A percentile compares a stretch with the other conserved stretches of the same genome.
phyloP scores from a whole-genome alignment of 2,888 invertebrate genomes.

The Drosophila melanocephala region DNA sequence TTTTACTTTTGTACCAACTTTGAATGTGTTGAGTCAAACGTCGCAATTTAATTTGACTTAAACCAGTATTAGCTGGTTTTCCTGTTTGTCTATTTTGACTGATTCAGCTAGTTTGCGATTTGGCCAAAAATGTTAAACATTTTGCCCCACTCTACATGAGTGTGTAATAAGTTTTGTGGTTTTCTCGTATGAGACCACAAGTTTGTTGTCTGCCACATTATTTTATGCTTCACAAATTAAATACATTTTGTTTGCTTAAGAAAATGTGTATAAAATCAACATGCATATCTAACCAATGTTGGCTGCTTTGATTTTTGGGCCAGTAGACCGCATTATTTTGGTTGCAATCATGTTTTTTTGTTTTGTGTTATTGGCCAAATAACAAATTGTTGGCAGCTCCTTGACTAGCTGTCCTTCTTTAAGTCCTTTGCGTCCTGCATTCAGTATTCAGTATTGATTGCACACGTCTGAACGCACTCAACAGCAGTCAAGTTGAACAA shows the following conservation, averaged over 20 bases:
- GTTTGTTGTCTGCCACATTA: conserved; percentile 60
- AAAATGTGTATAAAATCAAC: conserved; percentile 32
- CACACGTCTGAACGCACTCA: conserved; percentile 37
- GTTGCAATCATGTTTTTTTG: conserved; percentile 38
- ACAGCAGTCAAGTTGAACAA: conserved; percentile 23
- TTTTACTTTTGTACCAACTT: conserved; percentile 15
- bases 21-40: conserved; percentile 51
- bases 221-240: conserved; percentile 67
- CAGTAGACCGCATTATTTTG: conserved; percentile 75
- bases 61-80: conserved; percentile 41
- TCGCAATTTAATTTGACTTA: conserved; percentile 62
- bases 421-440: conserved; percentile 6
- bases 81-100: conserved; percentile 8
- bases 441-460: conserved; percentile 28
- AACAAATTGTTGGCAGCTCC: conserved; percentile 12
- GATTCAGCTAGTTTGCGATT: conserved; percentile 14
- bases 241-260: conserved; percentile 56
- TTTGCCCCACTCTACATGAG: conserved; percentile 10
- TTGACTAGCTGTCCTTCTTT: neutral
- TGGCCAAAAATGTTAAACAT: conserved; percentile 16
- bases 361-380: conserved; percentile 3
- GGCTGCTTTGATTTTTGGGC: conserved; percentile 69
- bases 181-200: conserved; percentile 41
- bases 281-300: conserved; percentile 10
- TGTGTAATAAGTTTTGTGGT: conserved; percentile 64